Evolutionary conservation across 2,113 vertebrate genomes (phyloP), one percentile per base, ranked within the genome.

Genomic region (Cheilinus undulatus): DNA sequence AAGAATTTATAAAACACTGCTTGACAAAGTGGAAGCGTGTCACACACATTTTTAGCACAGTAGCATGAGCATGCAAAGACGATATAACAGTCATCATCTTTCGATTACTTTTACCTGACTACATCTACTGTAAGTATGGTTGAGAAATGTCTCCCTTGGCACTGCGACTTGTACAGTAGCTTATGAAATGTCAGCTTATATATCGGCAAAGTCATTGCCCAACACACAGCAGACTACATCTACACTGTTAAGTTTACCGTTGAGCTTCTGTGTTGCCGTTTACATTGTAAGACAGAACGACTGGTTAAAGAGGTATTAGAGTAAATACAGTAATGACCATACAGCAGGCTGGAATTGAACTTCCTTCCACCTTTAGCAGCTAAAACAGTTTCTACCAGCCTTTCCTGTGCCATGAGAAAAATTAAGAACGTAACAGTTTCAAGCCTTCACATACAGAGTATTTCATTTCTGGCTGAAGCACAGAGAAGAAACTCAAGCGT

Each of bases 381-480:
- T 83, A 57, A n/a, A 78, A 70, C 84, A 73, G 84, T 69, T 73
- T 62, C 60, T 45, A 66, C 70, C 77, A 75, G 73, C 62, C 77
- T 67, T 66, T 77, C 52, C 86, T 84, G 70, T 89, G 87, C 85
- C 75, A 80, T 62, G 87, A 76, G 78, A 73, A 76, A 30, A 70
- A 87, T 88, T 90, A 90, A 90, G 90, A 75, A 76, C 79, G 66
- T 82, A 93, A 92, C 90, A 93, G 91, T 91, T 88, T 91, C 78
- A 83, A 91, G 91, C 89, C 92, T 90, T 92, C 49, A 74, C 72
- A 56, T 87, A 81, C 76, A 67, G 60, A 58, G 62, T 62, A 70
- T 54, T 76, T 85, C 23, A 43, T 71, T 67, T 73, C 63, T 68
- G 64, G 58, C 45, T 48, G 72, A 60, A 81, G 82, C 78, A 84